Base-by-base conservation (phyloP, 2,113 vertebrate species). In the Numida meleagris region DNA sequence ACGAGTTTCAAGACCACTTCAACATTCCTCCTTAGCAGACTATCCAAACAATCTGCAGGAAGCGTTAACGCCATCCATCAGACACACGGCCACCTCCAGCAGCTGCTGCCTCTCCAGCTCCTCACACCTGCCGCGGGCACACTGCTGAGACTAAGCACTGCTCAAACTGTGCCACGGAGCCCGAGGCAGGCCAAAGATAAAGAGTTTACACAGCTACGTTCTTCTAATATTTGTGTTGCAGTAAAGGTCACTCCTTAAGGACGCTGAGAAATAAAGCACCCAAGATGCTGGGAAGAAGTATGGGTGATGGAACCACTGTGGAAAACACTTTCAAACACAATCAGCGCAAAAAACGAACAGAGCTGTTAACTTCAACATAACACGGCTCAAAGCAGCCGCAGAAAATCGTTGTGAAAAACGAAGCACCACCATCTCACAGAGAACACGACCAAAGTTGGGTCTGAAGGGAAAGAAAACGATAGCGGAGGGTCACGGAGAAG, bases 121-220 rank as follows among this genome's bases (percentile, higher is more conserved):
- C 34, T 71, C 34, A 0, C 65, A 82, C 68, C 11, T 92, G 61
- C 51, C 70, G 48, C 27, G 14, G 25, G 51, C 51, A 16, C 51
- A 53, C 62, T 65, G 58, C 46, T 71, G 61, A 80, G 59, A 59
- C 42, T 38, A 29, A 96, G 55, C 45, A n/a, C 13, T 89, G 87
- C 92, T 93, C 90, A 63, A 90, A 45, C 91, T 93, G n/a, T n/a
- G n/a, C n/a, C 95, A 95, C 10, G 0, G 40, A 82, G 58, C 48
- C 58, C 79, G 89, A 87, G 91, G 71, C 33, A n/a, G 88, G 25
- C 16, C 67, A 87, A 82, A 85, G 88, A 89, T 93, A 76, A 82
- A 84, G 38, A 46, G 82, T 43, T 67, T 71, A n/a, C 4, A 74
- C 25, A 76, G 79, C 65, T 12, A 76, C 3, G 66, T 48, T 70